phyloP scores from a whole-genome alignment of 2,113 vertebrate species.

The Manacus vitellinus region DNA sequence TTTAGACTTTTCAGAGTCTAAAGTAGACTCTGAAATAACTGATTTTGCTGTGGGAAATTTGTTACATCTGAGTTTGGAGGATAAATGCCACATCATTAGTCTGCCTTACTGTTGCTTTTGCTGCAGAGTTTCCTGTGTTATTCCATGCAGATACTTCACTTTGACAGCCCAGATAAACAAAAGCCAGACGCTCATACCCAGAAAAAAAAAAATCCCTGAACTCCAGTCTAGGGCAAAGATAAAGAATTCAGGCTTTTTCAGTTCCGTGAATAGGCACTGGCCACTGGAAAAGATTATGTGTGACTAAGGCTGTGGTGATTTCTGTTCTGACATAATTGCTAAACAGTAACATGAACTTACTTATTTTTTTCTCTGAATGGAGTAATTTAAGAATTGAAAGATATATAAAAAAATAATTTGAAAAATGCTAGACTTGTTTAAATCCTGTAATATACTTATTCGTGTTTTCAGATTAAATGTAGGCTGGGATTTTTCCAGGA shows the following conservation, averaged over 20 bases:
- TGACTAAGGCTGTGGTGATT: conserved; percentile 35
- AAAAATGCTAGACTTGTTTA: not conserved
- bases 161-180: conserved; percentile 77
- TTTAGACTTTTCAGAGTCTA: not conserved
- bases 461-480: not conserved
- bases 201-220: conserved; percentile 72
- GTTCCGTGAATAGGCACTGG: conserved; percentile 56
- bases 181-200: conserved; percentile 66
- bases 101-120: conserved; percentile 51
- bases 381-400: not conserved
- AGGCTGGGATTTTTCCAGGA: not conserved
- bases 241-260: conserved; percentile 65
- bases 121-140: conserved; percentile 71
- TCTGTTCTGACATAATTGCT: not conserved
- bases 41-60: conserved; percentile 39
- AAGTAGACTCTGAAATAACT: conserved; percentile 15
- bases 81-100: conserved; percentile 35
- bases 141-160: conserved; percentile 72
- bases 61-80: conserved; percentile 7
- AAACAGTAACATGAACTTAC: not conserved
- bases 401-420: not conserved
- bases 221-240: conserved; percentile 74
- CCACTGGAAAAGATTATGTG: conserved; percentile 60
- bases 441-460: not conserved
- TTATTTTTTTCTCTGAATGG: not conserved